Conservation (phyloP, 2,888 invertebrate species). For the Invenusta paracnida region DNA sequence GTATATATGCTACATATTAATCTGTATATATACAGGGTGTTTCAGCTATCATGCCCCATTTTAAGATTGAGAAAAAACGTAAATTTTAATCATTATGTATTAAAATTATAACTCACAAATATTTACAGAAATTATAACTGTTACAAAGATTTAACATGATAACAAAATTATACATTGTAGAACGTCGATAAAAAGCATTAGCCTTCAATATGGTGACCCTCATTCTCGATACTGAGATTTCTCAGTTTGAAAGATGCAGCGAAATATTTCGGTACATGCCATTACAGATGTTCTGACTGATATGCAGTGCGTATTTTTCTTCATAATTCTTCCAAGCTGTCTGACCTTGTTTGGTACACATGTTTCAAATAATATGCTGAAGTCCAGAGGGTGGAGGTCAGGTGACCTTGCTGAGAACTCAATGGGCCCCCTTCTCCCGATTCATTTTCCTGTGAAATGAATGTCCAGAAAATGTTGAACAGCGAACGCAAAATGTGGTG, state of each 20-base stretch:
- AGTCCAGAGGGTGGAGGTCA: constrained; percentile 9
- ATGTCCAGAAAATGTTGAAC: constrained; percentile 11
- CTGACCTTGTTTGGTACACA: constrained; percentile 12
- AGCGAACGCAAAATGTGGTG: not conserved
- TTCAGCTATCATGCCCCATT: not conserved
- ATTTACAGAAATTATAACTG: not conserved
- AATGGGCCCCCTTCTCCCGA: not conserved
- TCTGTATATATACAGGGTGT: too few species aligned
- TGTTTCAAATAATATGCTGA: not conserved
- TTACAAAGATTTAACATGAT: constrained; percentile 12
- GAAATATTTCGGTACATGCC: not conserved
- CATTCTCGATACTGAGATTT: not conserved
- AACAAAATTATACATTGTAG: not conserved
- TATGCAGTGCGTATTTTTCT: not conserved
- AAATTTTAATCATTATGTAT: not conserved
- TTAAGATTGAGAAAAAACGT: not conserved
- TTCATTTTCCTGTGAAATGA: not conserved
- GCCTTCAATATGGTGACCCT: not conserved
- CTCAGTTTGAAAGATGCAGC: constrained; percentile 6
- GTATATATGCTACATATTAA: too few species aligned
- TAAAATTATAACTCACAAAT: not conserved
- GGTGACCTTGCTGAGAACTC: not conserved
- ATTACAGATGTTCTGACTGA: not conserved
- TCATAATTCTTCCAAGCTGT: constrained; percentile 11
- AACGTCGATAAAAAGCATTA: not conserved